These are phyloP conservation scores for Papilio helenus DNA, from an alignment of 1,140 invertebrate species.

Conservation along the genomic window DNA sequence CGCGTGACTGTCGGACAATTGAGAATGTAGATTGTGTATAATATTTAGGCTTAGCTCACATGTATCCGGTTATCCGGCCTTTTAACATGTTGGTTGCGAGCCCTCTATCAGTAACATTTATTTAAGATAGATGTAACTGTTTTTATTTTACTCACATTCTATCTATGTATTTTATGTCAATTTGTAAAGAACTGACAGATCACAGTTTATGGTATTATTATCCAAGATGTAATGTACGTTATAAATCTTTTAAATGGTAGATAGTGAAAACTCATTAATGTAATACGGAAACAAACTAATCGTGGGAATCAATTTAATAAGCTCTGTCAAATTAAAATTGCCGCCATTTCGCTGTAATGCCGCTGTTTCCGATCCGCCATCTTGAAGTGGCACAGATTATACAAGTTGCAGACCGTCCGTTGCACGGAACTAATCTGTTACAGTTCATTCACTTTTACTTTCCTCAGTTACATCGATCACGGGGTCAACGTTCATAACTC, in stretches of 20 bases:
- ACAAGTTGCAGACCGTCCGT: background rate
- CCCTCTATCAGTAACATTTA: background rate
- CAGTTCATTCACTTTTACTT: slow-evolving; percentile 35
- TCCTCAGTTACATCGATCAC: slow-evolving; percentile 23
- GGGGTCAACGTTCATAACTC: slow-evolving; percentile 14
- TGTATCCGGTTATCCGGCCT: background rate
- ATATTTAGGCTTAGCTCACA: background rate
- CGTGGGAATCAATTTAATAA: background rate
- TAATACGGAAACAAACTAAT: background rate
- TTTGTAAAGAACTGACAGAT: too few species aligned
- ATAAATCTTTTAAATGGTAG: background rate
- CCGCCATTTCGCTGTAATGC: background rate
- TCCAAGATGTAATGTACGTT: too few species aligned
- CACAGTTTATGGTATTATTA: too few species aligned
- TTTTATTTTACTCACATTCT: too few species aligned
- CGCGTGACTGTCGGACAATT: slow-evolving; percentile 19
- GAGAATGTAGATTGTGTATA: background rate
- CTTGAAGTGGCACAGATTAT: slow-evolving; percentile 22
- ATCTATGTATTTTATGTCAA: too few species aligned
- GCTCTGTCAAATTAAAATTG: background rate
- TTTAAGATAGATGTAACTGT: too few species aligned
- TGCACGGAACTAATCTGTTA: slow-evolving; percentile 26
- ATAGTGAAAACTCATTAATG: background rate
- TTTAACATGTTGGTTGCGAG: background rate
- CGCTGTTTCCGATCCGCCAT: slow-evolving; percentile 14